Conservation (phyloP, 2,888 invertebrate genomes). For the Muscina levida region DNA sequence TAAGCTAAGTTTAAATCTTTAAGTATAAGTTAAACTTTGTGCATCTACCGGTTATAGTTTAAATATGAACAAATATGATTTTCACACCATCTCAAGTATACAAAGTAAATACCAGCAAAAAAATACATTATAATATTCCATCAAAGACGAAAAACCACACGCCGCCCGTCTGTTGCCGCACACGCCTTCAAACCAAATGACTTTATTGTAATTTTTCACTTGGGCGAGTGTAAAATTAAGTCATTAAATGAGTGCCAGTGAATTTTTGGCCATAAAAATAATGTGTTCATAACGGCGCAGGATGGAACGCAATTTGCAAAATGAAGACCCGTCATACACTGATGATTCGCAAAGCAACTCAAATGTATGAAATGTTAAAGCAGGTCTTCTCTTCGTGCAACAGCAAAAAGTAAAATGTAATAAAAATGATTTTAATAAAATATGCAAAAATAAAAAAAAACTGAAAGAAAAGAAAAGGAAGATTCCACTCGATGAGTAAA, state of each 20-base stretch:
- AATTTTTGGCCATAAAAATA: conserved; percentile 66
- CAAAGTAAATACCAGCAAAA: no score
- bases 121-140: no score
- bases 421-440: conserved; percentile 57
- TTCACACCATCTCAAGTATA: no score
- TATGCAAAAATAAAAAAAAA: conserved; percentile 43
- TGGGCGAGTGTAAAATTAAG: conserved; percentile 79
- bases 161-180: conserved; percentile 7
- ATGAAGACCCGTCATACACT: no score
- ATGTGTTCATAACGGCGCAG: conserved; percentile 60
- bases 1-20: no score
- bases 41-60: no score
- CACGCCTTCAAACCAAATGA: conserved; percentile 28
- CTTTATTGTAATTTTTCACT: conserved; percentile 79
- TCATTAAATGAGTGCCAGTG: conserved; percentile 75
- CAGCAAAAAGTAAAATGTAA: conserved; percentile 20
- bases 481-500: conserved; percentile 2
- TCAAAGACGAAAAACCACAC: neutral
- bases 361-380: no score
- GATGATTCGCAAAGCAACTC: neutral
- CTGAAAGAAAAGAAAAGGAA: neutral
- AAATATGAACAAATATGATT: no score
- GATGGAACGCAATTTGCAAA: no score
- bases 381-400: no score
- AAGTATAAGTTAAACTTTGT: no score